Evolutionary conservation across 2,888 invertebrate genomes (phyloP), one percentile per base, ranked within the genome.

Genomic region (Platycheirus albimanus): DNA sequence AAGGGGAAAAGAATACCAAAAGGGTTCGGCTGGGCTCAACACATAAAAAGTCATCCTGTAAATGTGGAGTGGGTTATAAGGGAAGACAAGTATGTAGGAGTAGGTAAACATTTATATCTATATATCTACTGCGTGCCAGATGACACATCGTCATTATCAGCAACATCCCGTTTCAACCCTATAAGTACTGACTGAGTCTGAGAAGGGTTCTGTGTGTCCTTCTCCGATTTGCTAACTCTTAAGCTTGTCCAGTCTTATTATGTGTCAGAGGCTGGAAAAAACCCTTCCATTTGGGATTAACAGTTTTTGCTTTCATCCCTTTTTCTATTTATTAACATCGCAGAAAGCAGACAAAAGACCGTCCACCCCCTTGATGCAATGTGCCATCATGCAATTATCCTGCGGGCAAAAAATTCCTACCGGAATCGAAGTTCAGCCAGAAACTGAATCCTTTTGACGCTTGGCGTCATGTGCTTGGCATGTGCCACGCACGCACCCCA

Each of bases 401-500:
- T 83, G 83, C 78, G 83, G 83, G 83, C 69, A 74, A 58, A 41
- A 69, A 51, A 63, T 36, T 43, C 64, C 45, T n/a, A 67, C 49
- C 63, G 78, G 56, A 78, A 74, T 69, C 58, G 51, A 56, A 74
- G 33, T 52, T 67, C 30, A 70, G 43, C 74, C 64, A 19, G 79
- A 75, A 79, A 79, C 66, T 74, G 75, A 78, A 84, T 67, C 47
- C 83, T 56, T 83, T 83, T 72, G 72, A 69, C 67, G 61, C 45
- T 43, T 10, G 56, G 58, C 64, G 83, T 83, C 83, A 84, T 79
- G 74, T 84, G 79, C 36, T 7, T 70, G 79, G 79, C 79, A 84
- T 84, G 84, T 79, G 84, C 79, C 74, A 52, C 19, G 64, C 43
- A 75, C 79, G 66, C 78, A 72, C 83, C 83, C 78, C 77, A 80